Base-by-base conservation (phyloP, 2,888 invertebrate species). In the Oscheius myriophilus region DNA sequence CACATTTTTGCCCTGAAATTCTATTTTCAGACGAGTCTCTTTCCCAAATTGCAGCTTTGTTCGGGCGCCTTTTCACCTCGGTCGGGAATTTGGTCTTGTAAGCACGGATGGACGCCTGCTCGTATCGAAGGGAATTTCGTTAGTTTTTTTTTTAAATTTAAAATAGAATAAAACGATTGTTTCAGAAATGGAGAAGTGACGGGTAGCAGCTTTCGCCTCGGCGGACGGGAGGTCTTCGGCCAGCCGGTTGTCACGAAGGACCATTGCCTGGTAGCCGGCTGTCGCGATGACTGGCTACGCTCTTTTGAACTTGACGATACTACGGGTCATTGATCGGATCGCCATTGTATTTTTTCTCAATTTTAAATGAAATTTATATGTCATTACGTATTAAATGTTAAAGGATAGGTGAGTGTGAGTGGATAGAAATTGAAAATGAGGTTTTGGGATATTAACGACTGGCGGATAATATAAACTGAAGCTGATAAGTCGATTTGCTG, bases 101-200 rank as follows among this genome's bases (percentile, higher is more conserved):
- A 61, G 61, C 39, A 61, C 25, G 49, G 61, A 61, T 26, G 61
- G 49, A 3, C 46, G 61, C 16, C 39, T 61, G 16, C 61, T 61
- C n/a, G 49, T 25, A 21, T 41, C 39, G 6, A 21, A 2, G 14
- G 11, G 42, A 33, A 2, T 16, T 2, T 49, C 49, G 46, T n/a
- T 26, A 3, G 49, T 23, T 26, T 1, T 33, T 57, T 57, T 39
- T 23, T 18, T 6, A 21, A 25, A 21, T 16, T 45, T 6, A 21
- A 25, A 21, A 2, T 45, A 21, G 14, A 2, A 12, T 43, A 58
- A 21, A 16, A 23, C 6, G 11, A 25, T 43, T 9, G n/a, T 9
- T 46, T 49, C 23, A 49, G 49, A 18, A 18, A 49, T 3, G 49
- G 23, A 18, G 7, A 11, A 11, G 9, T 11, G 16, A 21, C 23